Percentiles rank a stretch among this genome's conserved stretches.
Evolutionary conservation across 2,113 vertebrate genomes (phyloP).

Genomic region (Leucopsar rothschildi): DNA sequence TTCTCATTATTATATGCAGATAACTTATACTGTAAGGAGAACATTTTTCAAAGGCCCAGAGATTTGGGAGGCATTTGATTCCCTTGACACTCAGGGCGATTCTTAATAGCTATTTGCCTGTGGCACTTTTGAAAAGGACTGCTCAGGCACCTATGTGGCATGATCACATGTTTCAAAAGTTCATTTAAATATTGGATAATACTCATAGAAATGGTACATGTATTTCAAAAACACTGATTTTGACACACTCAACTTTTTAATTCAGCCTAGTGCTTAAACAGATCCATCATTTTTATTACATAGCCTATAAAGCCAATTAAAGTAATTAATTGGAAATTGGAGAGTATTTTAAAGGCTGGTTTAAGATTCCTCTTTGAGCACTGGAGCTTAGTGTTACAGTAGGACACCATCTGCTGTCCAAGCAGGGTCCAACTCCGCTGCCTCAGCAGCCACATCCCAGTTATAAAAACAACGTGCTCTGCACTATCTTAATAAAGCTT

Average conservation of each 20-base stretch:
- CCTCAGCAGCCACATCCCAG: not conserved
- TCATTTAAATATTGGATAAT: not conserved
- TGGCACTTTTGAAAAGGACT: not conserved
- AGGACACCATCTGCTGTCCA: conserved; percentile 68
- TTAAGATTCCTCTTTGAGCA: not conserved
- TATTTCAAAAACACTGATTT: not conserved
- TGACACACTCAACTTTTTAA: not conserved
- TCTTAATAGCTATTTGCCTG: not conserved
- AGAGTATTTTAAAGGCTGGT: conserved; percentile 14
- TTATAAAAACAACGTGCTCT: not conserved
- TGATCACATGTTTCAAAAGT: not conserved
- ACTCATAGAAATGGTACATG: not conserved
- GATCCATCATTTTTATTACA: conserved; percentile 19
- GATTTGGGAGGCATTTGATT: not conserved
- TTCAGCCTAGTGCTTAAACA: not conserved
- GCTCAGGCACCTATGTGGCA: not conserved
- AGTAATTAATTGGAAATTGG: conserved; percentile 12
- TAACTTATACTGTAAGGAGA: not conserved
- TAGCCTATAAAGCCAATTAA: not conserved
- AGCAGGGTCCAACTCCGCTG: not conserved
- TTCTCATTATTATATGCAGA: not conserved
- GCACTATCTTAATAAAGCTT: not conserved
- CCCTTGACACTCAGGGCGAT: not conserved
- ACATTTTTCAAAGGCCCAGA: not conserved
- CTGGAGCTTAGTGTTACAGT: conserved; percentile 10